Percentiles rank a stretch among this genome's conserved stretches.
Conservation (phyloP, 2,113 vertebrate species). For the Scolopax mira region DNA sequence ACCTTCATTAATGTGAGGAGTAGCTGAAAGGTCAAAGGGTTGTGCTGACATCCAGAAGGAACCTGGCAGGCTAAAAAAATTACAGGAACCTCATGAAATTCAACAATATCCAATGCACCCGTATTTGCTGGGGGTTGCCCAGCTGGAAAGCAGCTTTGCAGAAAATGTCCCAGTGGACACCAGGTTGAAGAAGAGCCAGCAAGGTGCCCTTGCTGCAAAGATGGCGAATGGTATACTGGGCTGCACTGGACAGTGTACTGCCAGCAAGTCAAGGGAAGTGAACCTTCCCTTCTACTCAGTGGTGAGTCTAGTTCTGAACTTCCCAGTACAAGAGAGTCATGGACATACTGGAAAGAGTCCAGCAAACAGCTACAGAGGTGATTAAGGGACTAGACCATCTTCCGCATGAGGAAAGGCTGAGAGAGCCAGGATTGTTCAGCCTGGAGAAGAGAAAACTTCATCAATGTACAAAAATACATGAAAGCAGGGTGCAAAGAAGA, state of each 20-base stretch:
- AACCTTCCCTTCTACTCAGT: not conserved
- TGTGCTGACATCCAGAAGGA: not conserved
- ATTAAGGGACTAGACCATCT: not conserved
- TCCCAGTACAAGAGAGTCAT: not conserved
- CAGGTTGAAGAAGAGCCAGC: not conserved
- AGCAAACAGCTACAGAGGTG: not conserved
- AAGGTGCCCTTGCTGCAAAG: not conserved
- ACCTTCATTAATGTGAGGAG: not conserved
- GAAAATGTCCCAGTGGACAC: not conserved
- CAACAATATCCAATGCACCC: not conserved
- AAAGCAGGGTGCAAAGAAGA: not conserved
- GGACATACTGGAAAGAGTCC: not conserved
- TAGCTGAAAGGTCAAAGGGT: not conserved
- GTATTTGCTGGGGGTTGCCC: not conserved
- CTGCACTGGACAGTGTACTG: not conserved
- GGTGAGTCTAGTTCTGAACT: not conserved
- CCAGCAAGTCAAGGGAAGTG: not conserved
- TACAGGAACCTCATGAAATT: not conserved
- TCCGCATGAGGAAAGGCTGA: not conserved
- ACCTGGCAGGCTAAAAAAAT: not conserved
- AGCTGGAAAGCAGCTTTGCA: not conserved
- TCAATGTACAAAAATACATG: not conserved
- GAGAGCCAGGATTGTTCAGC: not conserved
- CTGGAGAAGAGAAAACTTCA: not conserved
- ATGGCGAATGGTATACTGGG: not conserved